These are phyloP conservation scores for Caenorhabditis becei DNA, from an alignment of 2,888 invertebrate genomes.

Conservation along the genomic window DNA sequence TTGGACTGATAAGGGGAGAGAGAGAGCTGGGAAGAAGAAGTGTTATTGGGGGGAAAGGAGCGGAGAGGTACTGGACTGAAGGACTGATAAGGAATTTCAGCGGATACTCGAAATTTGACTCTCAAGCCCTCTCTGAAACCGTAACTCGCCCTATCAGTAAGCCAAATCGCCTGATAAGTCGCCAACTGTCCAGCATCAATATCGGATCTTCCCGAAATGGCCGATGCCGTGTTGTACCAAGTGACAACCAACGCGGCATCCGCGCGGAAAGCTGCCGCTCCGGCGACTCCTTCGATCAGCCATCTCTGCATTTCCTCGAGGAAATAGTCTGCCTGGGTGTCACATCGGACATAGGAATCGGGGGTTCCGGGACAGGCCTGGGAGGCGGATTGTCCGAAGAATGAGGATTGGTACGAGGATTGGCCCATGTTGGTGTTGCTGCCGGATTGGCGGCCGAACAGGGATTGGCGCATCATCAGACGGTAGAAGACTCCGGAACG, in stretches of 20 bases:
- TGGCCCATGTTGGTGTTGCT: conserved; percentile 75
- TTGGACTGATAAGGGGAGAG: conserved; percentile 30
- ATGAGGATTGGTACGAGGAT: conserved; percentile 71
- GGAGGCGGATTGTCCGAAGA: conserved; percentile 71
- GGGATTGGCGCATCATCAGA: conserved; percentile 78
- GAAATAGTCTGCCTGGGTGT: conserved; percentile 77
- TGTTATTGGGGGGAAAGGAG: conserved; percentile 25
- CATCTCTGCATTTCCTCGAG: conserved; percentile 79
- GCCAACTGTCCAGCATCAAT: conserved; percentile 80
- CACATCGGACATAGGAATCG: conserved; percentile 79
- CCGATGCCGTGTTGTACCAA: conserved; percentile 85
- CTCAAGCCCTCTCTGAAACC: too few species aligned
- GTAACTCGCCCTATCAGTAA: conserved; percentile 89
- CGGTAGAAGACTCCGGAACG: conserved; percentile 80
- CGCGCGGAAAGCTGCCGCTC: conserved; percentile 92
- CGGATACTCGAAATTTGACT: too few species aligned
- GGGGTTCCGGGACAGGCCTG: conserved; percentile 78
- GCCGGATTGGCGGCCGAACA: conserved; percentile 78
- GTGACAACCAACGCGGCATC: conserved; percentile 93
- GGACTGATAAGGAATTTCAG: conserved; percentile 17
- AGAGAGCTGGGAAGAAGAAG: conserved; percentile 22
- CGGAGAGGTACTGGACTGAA: background rate
- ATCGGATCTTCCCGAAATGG: conserved; percentile 81
- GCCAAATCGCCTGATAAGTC: conserved; percentile 80
- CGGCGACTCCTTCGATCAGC: conserved; percentile 87